Percentiles rank a stretch among this genome's conserved stretches.
Conservation (phyloP, 2,888 invertebrate genomes). For the Parnassius glacialis region DNA sequence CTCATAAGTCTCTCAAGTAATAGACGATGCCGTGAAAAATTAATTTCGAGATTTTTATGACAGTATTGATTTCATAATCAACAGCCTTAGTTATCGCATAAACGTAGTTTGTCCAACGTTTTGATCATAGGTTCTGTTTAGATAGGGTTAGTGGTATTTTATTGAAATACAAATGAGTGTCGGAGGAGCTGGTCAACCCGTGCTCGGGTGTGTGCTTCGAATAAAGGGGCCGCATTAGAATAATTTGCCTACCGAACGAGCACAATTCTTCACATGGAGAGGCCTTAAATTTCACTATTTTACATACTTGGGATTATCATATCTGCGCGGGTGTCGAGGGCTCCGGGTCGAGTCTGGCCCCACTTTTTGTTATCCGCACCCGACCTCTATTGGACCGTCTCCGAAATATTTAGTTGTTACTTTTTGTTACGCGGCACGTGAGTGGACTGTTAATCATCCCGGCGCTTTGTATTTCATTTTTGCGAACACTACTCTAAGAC, state of each 20-base stretch:
- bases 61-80: not conserved
- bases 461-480: constrained; percentile 48
- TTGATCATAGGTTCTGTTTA: constrained; percentile 69
- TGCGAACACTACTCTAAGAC: constrained; percentile 12
- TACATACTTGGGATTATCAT: constrained; percentile 80
- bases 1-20: too few relatives aligned
- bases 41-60: not conserved
- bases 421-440: constrained; percentile 77
- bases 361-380: constrained; percentile 76
- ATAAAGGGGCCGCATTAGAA: constrained; percentile 80
- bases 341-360: constrained; percentile 49
- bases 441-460: constrained; percentile 69
- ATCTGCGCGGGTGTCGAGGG: constrained; percentile 70
- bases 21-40: not conserved
- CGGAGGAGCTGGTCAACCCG: constrained; percentile 57
- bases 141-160: constrained; percentile 76
- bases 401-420: constrained; percentile 80
- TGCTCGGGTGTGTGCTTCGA: constrained; percentile 68
- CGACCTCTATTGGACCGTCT: constrained; percentile 74
- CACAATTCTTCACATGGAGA: constrained; percentile 80
- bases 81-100: not conserved
- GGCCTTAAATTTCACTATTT: constrained; percentile 81
- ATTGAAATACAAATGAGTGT: constrained; percentile 79
- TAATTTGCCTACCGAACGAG: constrained; percentile 74
- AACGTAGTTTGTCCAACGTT: constrained; percentile 42